A percentile compares a stretch with the other conserved stretches of the same genome.
Evolutionary conservation across 2,797 vertebrate genomes (phyloP).

Genomic region (Cossypha heuglini): DNA sequence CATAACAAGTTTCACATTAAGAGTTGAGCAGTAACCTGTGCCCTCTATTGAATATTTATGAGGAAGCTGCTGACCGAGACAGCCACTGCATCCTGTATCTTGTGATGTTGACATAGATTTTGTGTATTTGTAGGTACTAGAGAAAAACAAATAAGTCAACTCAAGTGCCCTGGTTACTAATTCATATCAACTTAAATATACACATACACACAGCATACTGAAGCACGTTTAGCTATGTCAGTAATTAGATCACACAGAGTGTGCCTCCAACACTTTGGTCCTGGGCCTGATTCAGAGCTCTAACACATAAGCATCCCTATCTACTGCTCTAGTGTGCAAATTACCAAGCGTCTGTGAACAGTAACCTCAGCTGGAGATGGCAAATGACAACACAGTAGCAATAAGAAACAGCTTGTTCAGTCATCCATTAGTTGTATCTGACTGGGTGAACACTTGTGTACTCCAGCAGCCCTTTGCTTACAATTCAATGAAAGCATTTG

Average conservation of each 20-base stretch:
- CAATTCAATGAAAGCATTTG: neutral
- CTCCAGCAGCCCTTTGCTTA: neutral
- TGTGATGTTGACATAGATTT: neutral
- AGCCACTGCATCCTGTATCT: neutral
- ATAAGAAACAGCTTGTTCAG: constrained; percentile 3
- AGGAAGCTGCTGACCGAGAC: neutral
- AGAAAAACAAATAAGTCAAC: neutral
- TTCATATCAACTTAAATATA: neutral
- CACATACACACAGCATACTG: neutral
- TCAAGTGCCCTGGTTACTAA: neutral
- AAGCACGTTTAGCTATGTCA: neutral
- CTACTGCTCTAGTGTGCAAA: neutral
- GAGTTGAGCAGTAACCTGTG: neutral
- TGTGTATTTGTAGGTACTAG: neutral
- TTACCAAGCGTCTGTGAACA: neutral
- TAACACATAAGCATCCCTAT: neutral
- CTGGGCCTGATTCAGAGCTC: neutral
- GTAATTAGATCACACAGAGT: neutral
- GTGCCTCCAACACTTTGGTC: neutral
- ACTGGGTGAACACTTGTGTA: neutral
- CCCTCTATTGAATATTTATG: neutral
- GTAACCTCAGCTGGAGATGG: neutral
- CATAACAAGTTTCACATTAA: neutral
- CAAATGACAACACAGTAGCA: neutral
- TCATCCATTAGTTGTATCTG: neutral